These are phyloP conservation scores for Philopedon plagiatum DNA, from an alignment of 2,888 invertebrate species.

Conservation along the genomic window DNA sequence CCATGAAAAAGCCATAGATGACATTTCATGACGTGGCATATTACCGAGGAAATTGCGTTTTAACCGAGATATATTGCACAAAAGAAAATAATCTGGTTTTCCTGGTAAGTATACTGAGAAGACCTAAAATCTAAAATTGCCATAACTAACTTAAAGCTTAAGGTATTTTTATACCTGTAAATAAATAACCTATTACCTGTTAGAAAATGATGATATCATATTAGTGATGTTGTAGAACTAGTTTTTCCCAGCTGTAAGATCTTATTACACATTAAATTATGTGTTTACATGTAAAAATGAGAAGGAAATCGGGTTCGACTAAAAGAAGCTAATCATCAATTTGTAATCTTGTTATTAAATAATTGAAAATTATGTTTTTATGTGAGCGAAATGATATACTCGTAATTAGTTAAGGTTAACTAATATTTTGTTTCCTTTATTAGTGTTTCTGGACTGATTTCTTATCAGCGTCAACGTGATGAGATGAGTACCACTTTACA, in stretches of 20 bases:
- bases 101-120: constrained; percentile 8
- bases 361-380: background rate
- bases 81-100: background rate
- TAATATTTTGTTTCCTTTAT: background rate
- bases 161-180: background rate
- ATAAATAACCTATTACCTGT: constrained; percentile 1
- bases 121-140: constrained; percentile 3
- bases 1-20: constrained; percentile 21
- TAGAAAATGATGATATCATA: constrained; percentile 20
- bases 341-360: background rate
- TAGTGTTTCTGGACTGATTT: no score
- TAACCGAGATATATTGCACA: constrained; percentile 9
- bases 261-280: constrained; percentile 6
- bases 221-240: constrained; percentile 12
- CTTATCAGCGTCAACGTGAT: no score
- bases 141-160: background rate
- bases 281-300: background rate
- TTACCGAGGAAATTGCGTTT: constrained; percentile 14
- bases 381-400: no score
- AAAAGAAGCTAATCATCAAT: background rate
- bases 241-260: constrained; percentile 9
- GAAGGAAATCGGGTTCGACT: background rate
- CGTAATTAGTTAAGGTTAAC: background rate
- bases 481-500: no score
- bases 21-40: constrained; percentile 7